Evolutionary conservation across 2,888 invertebrate species (phyloP).

Genomic region (Epinotia brunnichana): DNA sequence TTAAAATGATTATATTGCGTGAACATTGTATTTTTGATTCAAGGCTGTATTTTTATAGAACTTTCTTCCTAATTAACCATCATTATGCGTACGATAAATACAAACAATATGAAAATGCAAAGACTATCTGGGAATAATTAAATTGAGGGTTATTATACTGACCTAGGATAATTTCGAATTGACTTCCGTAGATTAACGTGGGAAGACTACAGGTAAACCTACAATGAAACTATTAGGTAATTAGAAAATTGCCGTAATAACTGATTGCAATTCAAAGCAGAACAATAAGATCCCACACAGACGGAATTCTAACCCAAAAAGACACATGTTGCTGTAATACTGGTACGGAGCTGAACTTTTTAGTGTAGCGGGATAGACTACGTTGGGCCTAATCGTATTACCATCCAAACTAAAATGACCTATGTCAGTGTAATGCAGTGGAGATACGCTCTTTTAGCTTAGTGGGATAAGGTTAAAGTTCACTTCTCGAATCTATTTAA

Average conservation of each 20-base stretch:
- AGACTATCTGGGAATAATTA: not conserved
- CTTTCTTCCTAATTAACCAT: not conserved
- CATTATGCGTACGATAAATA: not conserved
- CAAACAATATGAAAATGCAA: not conserved
- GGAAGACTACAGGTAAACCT: slow-evolving; percentile 4
- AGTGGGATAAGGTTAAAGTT: not conserved
- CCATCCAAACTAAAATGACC: not conserved
- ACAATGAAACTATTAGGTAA: slow-evolving; percentile 22
- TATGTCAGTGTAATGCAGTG: not conserved
- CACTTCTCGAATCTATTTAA: slow-evolving; percentile 1
- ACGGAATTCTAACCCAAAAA: not conserved
- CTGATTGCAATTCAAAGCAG: slow-evolving; percentile 16
- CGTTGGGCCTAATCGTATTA: not conserved
- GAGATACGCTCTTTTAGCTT: not conserved
- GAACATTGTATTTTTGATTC: too few relatives aligned
- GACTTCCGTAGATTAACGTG: slow-evolving; percentile 16
- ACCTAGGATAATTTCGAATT: slow-evolving; percentile 4
- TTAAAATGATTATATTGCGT: too few relatives aligned
- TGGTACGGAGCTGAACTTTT: not conserved
- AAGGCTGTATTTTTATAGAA: not conserved
- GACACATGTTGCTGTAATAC: not conserved
- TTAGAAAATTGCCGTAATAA: slow-evolving; percentile 17
- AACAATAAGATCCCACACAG: slow-evolving; percentile 15
- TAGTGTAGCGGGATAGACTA: not conserved
- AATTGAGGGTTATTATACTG: slow-evolving; percentile 15